These are phyloP conservation scores for Vultur gryphus DNA, from an alignment of 2,797 vertebrate species.

Conservation along the genomic window DNA sequence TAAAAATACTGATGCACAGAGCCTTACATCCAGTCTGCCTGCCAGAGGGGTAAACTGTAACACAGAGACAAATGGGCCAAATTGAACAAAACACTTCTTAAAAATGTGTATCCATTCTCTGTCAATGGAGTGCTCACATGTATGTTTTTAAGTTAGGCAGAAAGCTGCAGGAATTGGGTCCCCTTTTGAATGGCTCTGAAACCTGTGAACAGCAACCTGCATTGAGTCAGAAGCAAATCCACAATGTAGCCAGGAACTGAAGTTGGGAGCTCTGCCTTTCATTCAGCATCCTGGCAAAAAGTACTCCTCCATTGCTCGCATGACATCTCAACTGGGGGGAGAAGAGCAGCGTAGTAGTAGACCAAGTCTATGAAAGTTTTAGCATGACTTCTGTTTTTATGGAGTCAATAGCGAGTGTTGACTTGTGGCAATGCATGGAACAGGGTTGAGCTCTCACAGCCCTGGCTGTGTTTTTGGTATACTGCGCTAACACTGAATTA, in stretches of 20 bases:
- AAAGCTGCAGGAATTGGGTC: neutral
- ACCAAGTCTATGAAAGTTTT: neutral
- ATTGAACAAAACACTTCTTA: neutral
- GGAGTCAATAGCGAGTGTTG: neutral
- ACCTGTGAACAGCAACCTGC: neutral
- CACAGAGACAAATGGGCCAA: neutral
- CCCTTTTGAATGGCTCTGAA: neutral
- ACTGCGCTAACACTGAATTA: neutral
- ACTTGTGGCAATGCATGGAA: neutral
- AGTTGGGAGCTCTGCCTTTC: neutral
- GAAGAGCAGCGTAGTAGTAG: neutral
- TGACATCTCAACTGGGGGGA: neutral
- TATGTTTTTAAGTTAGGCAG: neutral
- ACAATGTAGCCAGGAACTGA: neutral
- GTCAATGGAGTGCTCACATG: neutral
- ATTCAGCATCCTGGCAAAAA: neutral
- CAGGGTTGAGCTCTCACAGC: neutral
- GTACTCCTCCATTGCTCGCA: fast-evolving
- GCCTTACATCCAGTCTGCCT: neutral
- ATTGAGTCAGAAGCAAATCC: neutral
- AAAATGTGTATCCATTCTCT: neutral
- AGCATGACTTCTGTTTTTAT: neutral
- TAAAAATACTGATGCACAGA: neutral
- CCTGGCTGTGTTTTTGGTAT: neutral
- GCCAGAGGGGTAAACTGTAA: neutral